These are phyloP conservation scores for Oreortyx pictus DNA, from an alignment of 2,797 vertebrate species.

Conservation along the genomic window DNA sequence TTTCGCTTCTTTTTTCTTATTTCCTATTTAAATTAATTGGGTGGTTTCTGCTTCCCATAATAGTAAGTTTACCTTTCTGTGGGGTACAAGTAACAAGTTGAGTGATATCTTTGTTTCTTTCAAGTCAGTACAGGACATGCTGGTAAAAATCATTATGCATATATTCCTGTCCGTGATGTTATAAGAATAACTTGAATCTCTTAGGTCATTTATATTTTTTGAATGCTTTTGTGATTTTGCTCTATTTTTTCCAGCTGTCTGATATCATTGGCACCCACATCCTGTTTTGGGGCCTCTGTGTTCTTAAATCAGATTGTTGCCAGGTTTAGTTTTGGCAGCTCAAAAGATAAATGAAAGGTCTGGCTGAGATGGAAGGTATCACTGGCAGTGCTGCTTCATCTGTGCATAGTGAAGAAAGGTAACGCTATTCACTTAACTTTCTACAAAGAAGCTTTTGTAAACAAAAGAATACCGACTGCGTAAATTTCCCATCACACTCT, in stretches of 20 bases:
- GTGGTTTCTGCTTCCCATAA: background rate
- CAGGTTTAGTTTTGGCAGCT: constrained; percentile 59
- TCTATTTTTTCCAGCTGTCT: constrained; percentile 31
- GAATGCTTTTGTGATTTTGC: constrained; percentile 9
- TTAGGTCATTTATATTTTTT: constrained; percentile 6
- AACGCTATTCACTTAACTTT: constrained; percentile 46
- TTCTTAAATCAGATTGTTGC: constrained; percentile 48
- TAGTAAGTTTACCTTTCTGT: background rate
- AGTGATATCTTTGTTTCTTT: background rate
- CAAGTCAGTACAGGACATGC: background rate
- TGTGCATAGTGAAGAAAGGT: constrained; percentile 33
- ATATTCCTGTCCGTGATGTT: background rate
- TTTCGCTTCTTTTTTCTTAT: background rate
- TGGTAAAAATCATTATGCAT: background rate
- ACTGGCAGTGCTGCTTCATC: constrained; percentile 39
- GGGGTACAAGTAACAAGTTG: background rate
- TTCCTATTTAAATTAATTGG: background rate
- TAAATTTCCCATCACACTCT: background rate
- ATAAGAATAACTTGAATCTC: background rate
- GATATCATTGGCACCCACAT: constrained; percentile 39
- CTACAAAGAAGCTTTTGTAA: constrained; percentile 27
- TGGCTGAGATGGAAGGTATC: constrained; percentile 37
- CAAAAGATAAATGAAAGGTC: constrained; percentile 56
- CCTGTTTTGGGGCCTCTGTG: constrained; percentile 16
- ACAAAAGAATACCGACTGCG: background rate